These are phyloP conservation scores for Phoebastria nigripes DNA, from an alignment of 2,797 vertebrate genomes.

Conservation along the genomic window DNA sequence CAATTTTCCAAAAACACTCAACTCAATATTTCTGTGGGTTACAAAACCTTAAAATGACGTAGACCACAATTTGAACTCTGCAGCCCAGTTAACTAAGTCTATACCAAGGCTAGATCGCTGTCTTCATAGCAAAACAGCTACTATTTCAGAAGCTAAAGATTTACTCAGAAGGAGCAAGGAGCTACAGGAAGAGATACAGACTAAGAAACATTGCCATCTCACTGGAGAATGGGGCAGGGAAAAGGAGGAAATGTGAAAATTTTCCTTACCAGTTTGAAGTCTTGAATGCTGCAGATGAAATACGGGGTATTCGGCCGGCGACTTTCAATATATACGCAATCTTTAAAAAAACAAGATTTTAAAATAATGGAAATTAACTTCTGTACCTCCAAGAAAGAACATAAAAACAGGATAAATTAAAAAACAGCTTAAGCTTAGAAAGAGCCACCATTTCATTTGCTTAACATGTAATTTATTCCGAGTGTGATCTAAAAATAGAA, in stretches of 20 bases:
- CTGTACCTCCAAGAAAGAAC: slow-evolving; percentile 14
- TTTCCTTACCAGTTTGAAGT: slow-evolving; percentile 99
- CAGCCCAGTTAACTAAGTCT: not conserved
- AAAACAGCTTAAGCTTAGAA: slow-evolving; percentile 4
- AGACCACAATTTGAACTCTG: not conserved
- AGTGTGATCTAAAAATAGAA: not conserved
- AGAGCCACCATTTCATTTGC: slow-evolving; percentile 26
- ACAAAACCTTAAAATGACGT: not conserved
- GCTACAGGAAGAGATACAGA: not conserved
- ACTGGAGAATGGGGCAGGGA: not conserved
- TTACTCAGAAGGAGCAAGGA: not conserved
- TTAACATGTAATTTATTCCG: not conserved
- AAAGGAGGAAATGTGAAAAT: not conserved
- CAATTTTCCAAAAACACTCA: rapidly evolving
- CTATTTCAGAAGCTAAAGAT: not conserved
- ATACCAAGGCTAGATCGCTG: rapidly evolving
- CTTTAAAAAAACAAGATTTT: slow-evolving; percentile 78
- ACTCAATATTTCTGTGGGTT: not conserved
- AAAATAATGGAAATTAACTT: slow-evolving; percentile 64
- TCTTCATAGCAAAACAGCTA: not conserved
- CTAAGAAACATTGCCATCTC: not conserved
- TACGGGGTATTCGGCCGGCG: slow-evolving; percentile 97
- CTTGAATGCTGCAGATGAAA: slow-evolving; percentile 99
- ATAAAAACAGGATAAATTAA: slow-evolving; percentile 14
- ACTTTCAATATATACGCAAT: slow-evolving; percentile 99